phyloP scores from a whole-genome alignment of 2,888 invertebrate genomes.

The Tetragonula carbonaria region DNA sequence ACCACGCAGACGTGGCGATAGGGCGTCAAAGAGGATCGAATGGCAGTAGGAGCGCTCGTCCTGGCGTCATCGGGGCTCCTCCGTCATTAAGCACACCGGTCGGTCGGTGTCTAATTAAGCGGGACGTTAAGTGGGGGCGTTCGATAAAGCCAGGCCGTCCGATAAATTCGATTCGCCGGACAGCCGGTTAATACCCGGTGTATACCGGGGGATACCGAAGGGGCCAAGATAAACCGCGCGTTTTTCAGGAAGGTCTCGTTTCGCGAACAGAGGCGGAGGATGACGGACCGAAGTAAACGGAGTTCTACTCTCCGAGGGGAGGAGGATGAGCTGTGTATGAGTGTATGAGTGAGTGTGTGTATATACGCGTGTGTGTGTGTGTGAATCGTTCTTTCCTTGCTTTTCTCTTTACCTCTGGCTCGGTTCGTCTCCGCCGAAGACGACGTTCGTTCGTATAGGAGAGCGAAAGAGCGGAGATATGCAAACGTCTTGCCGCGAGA shows the following conservation, averaged over 20 bases:
- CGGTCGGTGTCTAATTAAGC: slow-evolving; percentile 73
- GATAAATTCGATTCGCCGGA: slow-evolving; percentile 77
- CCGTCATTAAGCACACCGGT: slow-evolving; percentile 72
- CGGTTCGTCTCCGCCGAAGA: slow-evolving; percentile 45
- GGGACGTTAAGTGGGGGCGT: slow-evolving; percentile 74
- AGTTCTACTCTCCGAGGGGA: slow-evolving; percentile 46
- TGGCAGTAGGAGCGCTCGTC: slow-evolving; percentile 49
- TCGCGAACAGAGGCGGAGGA: slow-evolving; percentile 66
- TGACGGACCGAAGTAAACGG: slow-evolving; percentile 73
- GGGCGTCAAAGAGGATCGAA: slow-evolving; percentile 57
- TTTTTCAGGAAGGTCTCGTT: slow-evolving; percentile 71
- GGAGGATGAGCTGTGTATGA: slow-evolving; percentile 4
- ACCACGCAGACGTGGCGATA: slow-evolving; percentile 36
- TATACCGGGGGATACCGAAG: slow-evolving; percentile 54
- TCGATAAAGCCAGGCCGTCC: slow-evolving; percentile 73
- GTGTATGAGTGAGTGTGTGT: too few species aligned
- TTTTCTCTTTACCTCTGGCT: slow-evolving; percentile 32
- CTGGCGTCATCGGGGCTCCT: slow-evolving; percentile 67
- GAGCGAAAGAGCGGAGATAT: slow-evolving; percentile 77
- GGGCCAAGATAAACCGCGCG: slow-evolving; percentile 68
- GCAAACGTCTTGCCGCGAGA: slow-evolving; percentile 80
- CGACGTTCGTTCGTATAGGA: slow-evolving; percentile 56
- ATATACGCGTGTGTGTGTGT: slow-evolving; percentile 5
- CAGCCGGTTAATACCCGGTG: slow-evolving; percentile 77
- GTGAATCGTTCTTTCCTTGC: slow-evolving; percentile 53